Evolutionary conservation across 1,140 invertebrate species (phyloP), one percentile per base, ranked within the genome.

Genomic region (Rhagoletis pomonella): DNA sequence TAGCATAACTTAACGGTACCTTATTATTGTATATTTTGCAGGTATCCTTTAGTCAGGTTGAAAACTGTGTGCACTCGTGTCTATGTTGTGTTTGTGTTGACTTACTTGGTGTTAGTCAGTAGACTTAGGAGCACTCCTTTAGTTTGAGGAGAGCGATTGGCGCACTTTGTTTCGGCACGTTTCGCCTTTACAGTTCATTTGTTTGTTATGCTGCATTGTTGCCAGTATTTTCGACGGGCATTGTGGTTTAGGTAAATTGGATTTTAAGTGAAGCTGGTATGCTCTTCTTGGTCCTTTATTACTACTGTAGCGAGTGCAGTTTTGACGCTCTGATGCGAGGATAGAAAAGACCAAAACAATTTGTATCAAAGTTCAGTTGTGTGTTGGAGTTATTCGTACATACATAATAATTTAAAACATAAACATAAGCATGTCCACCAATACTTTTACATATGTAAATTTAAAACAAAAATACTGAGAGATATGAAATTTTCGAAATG

Each of bases 111-210:
- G 29, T 29, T 29, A 29, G 12, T 47, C 69, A 47, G 44, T 17
- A 17, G 14, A 1, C 44, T 73, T 73, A 73, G 39, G 6, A 39
- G 67, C 67, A 17, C 42, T 42, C 60, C 4, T 62, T 62, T 29
- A 29, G 29, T 29, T 62, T 14, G 60, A 4, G 14, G 39, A 4
- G 17, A 77, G 42, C 73, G 47, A 14, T 81, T 81, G 47, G 17
- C 17, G 44, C 73, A 55, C 73, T 19, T 81, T n/a, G 50, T 81
- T 86, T 62, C 42, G 86, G 89, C 91, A 92, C 90, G 91, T 92
- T 92, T 92, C 90, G 91, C 89, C 90, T 92, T 92, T 91, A 92
- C 91, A 90, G 90, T 92, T 90, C 90, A 92, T 92, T 92, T 92
- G 89, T 90, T 50, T 69, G 19, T 59, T 55, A n/a, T 29, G 47